Conservation (phyloP, 2,113 vertebrate species). For the Rhea americana region DNA sequence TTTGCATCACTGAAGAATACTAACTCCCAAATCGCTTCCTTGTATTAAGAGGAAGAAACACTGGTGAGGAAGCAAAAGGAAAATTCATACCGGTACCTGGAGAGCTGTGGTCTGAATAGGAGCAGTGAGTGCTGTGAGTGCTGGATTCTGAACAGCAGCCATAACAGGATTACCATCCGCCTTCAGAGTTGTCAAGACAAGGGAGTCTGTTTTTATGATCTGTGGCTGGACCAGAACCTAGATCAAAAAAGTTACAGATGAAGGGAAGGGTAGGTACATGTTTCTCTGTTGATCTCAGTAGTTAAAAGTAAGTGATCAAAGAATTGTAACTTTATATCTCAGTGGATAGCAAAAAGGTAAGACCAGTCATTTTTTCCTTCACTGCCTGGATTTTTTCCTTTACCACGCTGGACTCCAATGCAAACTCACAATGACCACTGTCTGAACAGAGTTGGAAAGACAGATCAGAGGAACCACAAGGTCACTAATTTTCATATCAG, state of each 20-base stretch:
- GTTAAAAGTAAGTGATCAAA: not conserved
- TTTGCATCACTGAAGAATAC: not conserved
- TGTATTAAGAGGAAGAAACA: rapidly evolving
- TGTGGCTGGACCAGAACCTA: slow-evolving; percentile 96
- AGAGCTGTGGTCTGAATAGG: slow-evolving; percentile 92
- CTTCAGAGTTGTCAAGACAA: slow-evolving; percentile 94
- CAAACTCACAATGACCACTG: not conserved
- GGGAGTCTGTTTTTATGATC: slow-evolving; percentile 95
- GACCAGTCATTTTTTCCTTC: not conserved
- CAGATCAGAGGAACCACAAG: not conserved
- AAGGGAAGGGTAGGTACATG: not conserved
- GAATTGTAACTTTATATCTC: not conserved
- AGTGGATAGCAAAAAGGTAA: not conserved
- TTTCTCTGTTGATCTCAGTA: not conserved
- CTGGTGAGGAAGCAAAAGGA: not conserved
- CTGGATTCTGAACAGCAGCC: slow-evolving; percentile 90
- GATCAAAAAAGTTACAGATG: not conserved
- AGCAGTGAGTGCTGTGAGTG: slow-evolving; percentile 86
- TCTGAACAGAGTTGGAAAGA: not conserved
- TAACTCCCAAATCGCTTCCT: not conserved
- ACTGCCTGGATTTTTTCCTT: not conserved
- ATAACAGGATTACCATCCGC: slow-evolving; percentile 91
- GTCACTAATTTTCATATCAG: not conserved
- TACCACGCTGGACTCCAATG: rapidly evolving
- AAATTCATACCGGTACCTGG: slow-evolving; percentile 81